phyloP scores from a whole-genome alignment of 2,888 invertebrate species.

The Polia nebulosa region DNA sequence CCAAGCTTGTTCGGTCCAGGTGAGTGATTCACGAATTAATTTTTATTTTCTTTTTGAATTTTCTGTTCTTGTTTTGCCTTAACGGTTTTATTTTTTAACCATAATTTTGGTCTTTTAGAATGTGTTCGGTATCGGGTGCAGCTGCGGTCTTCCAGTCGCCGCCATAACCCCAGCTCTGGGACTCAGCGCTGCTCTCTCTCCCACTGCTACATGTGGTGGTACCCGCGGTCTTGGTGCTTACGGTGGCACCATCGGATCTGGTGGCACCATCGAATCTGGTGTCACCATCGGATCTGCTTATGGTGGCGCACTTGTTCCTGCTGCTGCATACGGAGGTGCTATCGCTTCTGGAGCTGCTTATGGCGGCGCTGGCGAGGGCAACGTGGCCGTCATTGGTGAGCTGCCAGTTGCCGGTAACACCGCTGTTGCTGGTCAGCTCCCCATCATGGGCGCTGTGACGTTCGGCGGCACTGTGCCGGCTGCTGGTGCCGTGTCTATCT shows the following conservation, averaged over 20 bases:
- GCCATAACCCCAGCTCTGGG: neutral
- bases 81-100: neutral
- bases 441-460: too few relatives aligned
- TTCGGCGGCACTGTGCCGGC: too few relatives aligned
- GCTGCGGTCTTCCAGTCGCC: neutral
- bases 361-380: slow-evolving; percentile 69
- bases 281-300: slow-evolving; percentile 31
- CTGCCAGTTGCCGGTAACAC: slow-evolving; percentile 73
- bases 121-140: neutral
- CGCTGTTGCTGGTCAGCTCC: slow-evolving; percentile 69
- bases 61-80: neutral
- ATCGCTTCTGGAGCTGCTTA: slow-evolving; percentile 22
- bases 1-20: too few relatives aligned
- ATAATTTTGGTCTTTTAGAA: neutral
- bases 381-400: slow-evolving; percentile 71
- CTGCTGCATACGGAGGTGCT: too few relatives aligned
- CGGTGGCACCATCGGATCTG: too few relatives aligned
- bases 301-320: too few relatives aligned
- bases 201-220: slow-evolving; percentile 9
- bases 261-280: too few relatives aligned
- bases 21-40: too few relatives aligned
- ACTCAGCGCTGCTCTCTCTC: neutral
- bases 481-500: slow-evolving; percentile 65
- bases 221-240: slow-evolving; percentile 13
- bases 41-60: accelerated